Evolutionary conservation across 2,797 vertebrate genomes (phyloP).

Genomic region (Scyliorhinus canicula): DNA sequence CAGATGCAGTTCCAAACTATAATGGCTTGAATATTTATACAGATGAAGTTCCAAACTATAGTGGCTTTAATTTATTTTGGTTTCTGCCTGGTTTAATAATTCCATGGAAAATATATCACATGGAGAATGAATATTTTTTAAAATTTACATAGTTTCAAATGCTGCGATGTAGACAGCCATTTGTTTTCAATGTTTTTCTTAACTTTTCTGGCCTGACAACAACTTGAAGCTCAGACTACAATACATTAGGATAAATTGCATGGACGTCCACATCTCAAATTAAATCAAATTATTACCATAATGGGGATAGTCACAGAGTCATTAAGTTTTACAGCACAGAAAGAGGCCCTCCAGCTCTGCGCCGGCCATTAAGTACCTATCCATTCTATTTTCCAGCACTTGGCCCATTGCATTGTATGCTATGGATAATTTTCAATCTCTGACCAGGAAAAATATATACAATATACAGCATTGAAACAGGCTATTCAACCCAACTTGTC

Average conservation of each 20-base stretch:
- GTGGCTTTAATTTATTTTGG: neutral
- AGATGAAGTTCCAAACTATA: neutral
- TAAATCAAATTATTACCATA: neutral
- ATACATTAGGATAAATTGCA: neutral
- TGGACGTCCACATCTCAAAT: neutral
- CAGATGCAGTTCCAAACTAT: neutral
- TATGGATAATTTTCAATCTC: too few relatives aligned
- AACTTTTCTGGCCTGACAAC: neutral
- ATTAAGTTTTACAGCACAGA: too few relatives aligned
- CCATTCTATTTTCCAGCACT: too few relatives aligned
- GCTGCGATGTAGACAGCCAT: neutral
- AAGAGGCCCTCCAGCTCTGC: too few relatives aligned
- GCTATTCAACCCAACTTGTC: too few relatives aligned
- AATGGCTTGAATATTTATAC: too few relatives aligned
- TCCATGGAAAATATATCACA: neutral
- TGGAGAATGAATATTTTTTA: neutral
- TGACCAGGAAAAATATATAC: neutral
- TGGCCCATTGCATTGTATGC: too few relatives aligned
- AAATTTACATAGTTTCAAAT: neutral
- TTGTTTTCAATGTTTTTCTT: neutral
- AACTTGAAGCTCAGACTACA: neutral
- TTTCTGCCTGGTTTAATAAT: neutral
- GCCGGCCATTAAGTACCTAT: too few relatives aligned
- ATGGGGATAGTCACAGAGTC: neutral
- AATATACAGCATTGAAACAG: neutral